phyloP scores from a whole-genome alignment of 2,797 vertebrate genomes.

The Eulemur albifrons region DNA sequence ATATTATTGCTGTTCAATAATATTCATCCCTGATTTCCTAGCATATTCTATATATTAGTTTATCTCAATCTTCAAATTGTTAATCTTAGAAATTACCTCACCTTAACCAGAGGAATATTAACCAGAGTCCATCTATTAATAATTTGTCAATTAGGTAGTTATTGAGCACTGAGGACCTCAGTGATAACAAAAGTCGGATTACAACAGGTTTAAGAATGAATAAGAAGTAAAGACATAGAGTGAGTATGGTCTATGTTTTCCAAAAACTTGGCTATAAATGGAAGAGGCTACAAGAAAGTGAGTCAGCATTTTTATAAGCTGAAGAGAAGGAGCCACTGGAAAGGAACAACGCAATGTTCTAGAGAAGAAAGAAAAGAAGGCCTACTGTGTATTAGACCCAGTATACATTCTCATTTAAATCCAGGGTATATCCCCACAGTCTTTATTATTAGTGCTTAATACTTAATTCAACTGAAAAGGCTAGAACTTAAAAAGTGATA shows the following conservation, averaged over 20 bases:
- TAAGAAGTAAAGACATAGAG: neutral
- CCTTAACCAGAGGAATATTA: conserved; percentile 37
- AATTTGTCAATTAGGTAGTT: conserved; percentile 28
- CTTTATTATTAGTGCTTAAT: conserved; percentile 24
- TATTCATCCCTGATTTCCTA: neutral
- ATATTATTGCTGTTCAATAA: neutral
- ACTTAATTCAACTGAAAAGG: neutral
- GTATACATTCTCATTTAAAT: neutral
- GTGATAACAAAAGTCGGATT: neutral
- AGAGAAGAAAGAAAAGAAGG: conserved; percentile 23
- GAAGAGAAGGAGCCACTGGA: conserved; percentile 6
- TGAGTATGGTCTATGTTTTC: neutral
- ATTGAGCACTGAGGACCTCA: neutral
- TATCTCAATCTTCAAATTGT: neutral
- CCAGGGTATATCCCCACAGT: neutral
- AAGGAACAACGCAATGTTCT: conserved; percentile 11
- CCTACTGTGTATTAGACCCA: neutral
- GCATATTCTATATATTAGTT: neutral
- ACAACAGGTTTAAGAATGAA: neutral
- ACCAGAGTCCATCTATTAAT: neutral
- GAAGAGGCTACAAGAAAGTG: conserved; percentile 5
- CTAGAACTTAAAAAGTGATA: conserved; percentile 31
- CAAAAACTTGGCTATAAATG: conserved; percentile 7
- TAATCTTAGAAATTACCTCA: neutral
- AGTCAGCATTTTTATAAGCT: conserved; percentile 18